These are phyloP conservation scores for Coremacera marginata DNA, from an alignment of 2,888 invertebrate species.

Conservation along the genomic window DNA sequence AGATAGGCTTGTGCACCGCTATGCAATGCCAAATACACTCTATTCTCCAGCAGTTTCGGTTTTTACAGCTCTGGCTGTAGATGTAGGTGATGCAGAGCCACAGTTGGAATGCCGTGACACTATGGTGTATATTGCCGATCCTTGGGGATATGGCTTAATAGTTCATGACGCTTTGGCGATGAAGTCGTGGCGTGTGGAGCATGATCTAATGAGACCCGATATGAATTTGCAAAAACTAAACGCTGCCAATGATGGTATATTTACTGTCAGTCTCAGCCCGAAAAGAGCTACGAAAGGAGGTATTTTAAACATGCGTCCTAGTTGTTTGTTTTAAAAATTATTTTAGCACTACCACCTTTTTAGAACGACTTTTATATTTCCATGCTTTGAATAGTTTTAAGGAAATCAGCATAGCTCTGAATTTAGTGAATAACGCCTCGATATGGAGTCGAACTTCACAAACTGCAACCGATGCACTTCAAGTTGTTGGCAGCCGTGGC, in stretches of 20 bases:
- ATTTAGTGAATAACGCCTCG: conserved; percentile 72
- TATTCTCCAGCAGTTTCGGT: conserved; percentile 63
- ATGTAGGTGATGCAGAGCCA: conserved; percentile 69
- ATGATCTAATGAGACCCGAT: conserved; percentile 73
- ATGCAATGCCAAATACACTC: conserved; percentile 55
- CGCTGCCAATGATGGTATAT: conserved; percentile 61
- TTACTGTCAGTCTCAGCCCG: conserved; percentile 63
- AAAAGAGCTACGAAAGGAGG: conserved; percentile 42
- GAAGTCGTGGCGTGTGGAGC: conserved; percentile 74
- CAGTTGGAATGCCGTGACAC: conserved; percentile 70
- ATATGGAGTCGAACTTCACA: conserved; percentile 68
- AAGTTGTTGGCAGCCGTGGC: conserved; percentile 72
- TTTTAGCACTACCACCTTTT: no score
- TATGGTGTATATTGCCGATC: conserved; percentile 76
- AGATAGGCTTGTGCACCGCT: conserved; percentile 71
- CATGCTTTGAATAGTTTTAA: conserved; percentile 75
- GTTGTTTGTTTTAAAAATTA: no score
- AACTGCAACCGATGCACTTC: conserved; percentile 69
- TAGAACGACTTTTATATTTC: conserved; percentile 73
- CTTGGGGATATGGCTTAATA: conserved; percentile 73
- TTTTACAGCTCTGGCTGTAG: conserved; percentile 70
- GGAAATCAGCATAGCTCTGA: conserved; percentile 74
- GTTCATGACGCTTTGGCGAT: conserved; percentile 72
- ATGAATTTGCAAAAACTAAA: conserved; percentile 52
- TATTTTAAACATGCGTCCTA: conserved; percentile 11